A percentile compares a stretch with the other conserved stretches of the same genome.
phyloP scores from a whole-genome alignment of 2,113 vertebrate species.

The Hypocryptadius cinnamomeus region DNA sequence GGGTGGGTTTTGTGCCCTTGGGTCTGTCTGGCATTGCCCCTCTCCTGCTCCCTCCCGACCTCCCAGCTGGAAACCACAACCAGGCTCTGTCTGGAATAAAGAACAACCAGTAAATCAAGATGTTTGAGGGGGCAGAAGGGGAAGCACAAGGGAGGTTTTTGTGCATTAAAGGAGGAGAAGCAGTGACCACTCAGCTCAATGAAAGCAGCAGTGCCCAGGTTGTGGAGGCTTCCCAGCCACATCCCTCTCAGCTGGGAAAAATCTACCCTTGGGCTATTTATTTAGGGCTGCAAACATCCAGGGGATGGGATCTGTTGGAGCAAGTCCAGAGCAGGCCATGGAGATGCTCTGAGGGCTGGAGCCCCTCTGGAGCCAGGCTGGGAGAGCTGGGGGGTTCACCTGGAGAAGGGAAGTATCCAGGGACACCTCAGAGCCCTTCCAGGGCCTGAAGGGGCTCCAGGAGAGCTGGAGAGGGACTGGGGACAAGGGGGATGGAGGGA shows the following conservation, averaged over 20 bases:
- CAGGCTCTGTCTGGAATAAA: not conserved
- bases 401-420: not conserved
- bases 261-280: rapidly evolving
- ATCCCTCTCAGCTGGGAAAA: not conserved
- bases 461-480: not conserved
- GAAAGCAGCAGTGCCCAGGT: not conserved
- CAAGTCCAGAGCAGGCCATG: not conserved
- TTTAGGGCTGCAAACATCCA: too few relatives aligned
- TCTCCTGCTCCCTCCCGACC: rapidly evolving
- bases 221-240: not conserved
- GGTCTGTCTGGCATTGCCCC: not conserved
- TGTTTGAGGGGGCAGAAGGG: too few relatives aligned
- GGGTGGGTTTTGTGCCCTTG: not conserved
- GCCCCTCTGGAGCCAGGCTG: not conserved
- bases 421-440: not conserved
- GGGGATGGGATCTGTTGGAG: not conserved
- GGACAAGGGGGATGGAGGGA: not conserved
- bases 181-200: not conserved
- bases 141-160: not conserved
- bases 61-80: rapidly evolving
- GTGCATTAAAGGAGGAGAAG: not conserved
- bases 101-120: not conserved
- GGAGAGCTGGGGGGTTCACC: not conserved
- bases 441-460: not conserved
- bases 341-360: not conserved